Base-by-base conservation (phyloP, 2,113 vertebrate species). In the Lamprotornis superbus region DNA sequence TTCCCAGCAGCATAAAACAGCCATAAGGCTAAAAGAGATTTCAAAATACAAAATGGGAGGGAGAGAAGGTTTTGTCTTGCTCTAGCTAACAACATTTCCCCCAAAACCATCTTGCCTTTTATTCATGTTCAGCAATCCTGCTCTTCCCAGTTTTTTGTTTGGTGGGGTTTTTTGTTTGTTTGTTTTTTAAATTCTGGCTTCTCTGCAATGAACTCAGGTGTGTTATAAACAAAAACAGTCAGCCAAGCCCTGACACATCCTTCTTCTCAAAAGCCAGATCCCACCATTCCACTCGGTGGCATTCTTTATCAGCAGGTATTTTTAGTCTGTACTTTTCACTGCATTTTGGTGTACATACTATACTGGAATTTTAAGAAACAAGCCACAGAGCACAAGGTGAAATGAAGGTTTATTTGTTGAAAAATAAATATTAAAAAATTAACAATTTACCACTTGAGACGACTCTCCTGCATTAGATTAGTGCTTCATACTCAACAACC, bases 341-440 rank as follows among this genome's bases (percentile, higher is more conserved):
- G 79, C 16, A 23, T 35, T 94, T 55, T 53, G 12, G 27, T 57
- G 42, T 27, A 16, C 12, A 3, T 5, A 18, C 15, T 44, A 23
- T 53, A 77, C 50, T 47, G 50, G 50, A 93, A 70, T 77, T 37
- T 40, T 77, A 97, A 96, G 57, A 96, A 96, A 90, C 9, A 86
- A 75, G 80, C 73, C 92, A 75, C 80, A 95, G 67, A 93, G 73
- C 31, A 28, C 64, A 84, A 82, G 37, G 56, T 95, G 79, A 97
- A 97, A 90, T n/a, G 64, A 90, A 90, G n/a, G 89, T 96, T 96
- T 97, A 97, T 97, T 96, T 94, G 71, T 92, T 93, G 92, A 92
- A 96, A 96, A 95, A 97, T 90, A 94, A 96, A 97, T 95, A 85
- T 77, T 60, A 91, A 96, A 96, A 95, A 88, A 22, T 33, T n/a